Conservation (phyloP, 2,888 invertebrate genomes). For the Drosophila recens region DNA sequence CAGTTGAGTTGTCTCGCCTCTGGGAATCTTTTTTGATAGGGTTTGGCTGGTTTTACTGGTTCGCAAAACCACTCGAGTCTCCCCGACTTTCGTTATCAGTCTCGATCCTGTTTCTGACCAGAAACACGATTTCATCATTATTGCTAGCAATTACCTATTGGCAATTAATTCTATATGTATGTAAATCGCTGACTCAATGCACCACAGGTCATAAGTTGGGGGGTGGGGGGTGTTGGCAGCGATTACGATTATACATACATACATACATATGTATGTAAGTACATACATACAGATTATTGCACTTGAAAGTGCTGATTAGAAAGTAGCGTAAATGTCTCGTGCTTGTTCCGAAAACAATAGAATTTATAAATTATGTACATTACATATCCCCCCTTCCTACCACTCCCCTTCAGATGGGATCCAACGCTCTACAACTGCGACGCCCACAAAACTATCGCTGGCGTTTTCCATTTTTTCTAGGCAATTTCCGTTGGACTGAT, state of each 20-base stretch:
- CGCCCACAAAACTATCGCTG: conserved; percentile 40
- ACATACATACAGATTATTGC: background rate
- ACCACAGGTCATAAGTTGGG: background rate
- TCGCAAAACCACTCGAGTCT: conserved; percentile 7
- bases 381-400: background rate
- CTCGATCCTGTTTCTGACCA: conserved; percentile 10
- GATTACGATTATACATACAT: background rate
- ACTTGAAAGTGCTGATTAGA: conserved; percentile 23
- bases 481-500: conserved; percentile 49
- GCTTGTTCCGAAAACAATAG: conserved; percentile 2
- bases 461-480: conserved; percentile 21
- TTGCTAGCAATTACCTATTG: conserved; percentile 15
- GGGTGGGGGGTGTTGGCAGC: background rate
- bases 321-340: conserved; percentile 6
- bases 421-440: too few relatives aligned
- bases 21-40: background rate
- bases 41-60: conserved; percentile 8
- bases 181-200: conserved; percentile 18
- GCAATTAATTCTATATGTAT: background rate
- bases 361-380: conserved; percentile 4
- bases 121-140: conserved; percentile 27
- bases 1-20: background rate
- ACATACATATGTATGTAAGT: background rate
- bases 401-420: background rate
- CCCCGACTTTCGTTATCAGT: background rate